Base-by-base conservation (phyloP, 1,140 invertebrate genomes). In the Agrypnia vestita region DNA sequence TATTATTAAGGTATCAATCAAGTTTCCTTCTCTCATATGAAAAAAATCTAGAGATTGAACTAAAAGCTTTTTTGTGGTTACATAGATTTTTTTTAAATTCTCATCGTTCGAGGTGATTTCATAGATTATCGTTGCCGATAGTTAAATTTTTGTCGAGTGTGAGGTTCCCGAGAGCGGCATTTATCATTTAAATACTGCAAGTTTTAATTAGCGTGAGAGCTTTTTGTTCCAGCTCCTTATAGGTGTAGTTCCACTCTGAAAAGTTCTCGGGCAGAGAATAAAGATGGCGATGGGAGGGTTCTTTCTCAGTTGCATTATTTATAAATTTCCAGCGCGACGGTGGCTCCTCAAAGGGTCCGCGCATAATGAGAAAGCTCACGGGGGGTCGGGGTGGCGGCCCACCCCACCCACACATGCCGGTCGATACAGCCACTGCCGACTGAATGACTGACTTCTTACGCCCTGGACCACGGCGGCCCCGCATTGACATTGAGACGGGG, bases 291-390 rank as follows among this genome's bases (percentile, higher is more conserved):
- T 46, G 43, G 64, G 64, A 43, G 64, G 44, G 44, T 47, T 69
- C 15, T 73, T 73, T 73, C 49, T 73, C 69, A 55, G 51, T 55
- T 73, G 69, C 69, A 77, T 77, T 77, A 77, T 77, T 77, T 64
- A 77, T 77, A 77, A 64, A 77, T 77, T 77, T 77, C 43, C 47
- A 67, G 59, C 61, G 46, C 59, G 51, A 61, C 53, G 51, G 73
- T 61, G 56, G 55, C 73, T 59, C 49, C 61, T 64, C 46, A 67
- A 64, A 51, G 61, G 75, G 59, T 49, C 47, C 75, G 49, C 75
- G 44, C 59, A 67, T 77, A 77, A 77, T 77, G 75, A 77, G 75
- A 77, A 77, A 77, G 59, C 35, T 55, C 43, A 53, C 8, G 19
- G 17, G 69, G 69, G 51, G 47, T 47, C 19, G n/a, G n/a, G 47